Conservation (phyloP, 1,140 invertebrate species). For the Papilio dardanus region DNA sequence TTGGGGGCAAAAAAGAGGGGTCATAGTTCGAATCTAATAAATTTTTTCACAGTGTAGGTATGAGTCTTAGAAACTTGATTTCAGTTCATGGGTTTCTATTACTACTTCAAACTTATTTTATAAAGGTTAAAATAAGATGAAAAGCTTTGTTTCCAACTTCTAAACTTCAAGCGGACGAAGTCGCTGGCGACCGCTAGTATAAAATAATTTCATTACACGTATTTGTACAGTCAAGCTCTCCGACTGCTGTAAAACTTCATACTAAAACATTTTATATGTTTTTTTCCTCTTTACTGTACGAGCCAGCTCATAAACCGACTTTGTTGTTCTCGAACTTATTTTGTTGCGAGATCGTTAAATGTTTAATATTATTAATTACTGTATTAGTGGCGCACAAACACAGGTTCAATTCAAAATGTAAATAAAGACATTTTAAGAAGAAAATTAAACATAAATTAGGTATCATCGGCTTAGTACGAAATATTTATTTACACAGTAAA, state of each 20-base stretch:
- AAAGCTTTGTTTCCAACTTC: too few relatives aligned
- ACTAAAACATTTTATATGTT: not conserved
- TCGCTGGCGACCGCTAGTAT: too few relatives aligned
- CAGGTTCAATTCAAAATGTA: too few relatives aligned
- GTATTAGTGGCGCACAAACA: too few relatives aligned
- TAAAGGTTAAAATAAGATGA: too few relatives aligned
- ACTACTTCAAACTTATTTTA: too few relatives aligned
- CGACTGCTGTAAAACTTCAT: not conserved
- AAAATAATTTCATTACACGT: not conserved
- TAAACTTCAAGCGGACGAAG: too few relatives aligned
- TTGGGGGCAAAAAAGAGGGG: too few relatives aligned
- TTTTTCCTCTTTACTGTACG: not conserved
- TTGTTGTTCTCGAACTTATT: not conserved
- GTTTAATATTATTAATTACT: not conserved
- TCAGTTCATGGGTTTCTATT: too few relatives aligned
- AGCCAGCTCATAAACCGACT: not conserved
- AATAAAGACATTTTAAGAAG: not conserved
- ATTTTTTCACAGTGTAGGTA: too few relatives aligned
- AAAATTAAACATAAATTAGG: not conserved
- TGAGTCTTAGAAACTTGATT: too few relatives aligned
- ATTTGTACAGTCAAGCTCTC: not conserved
- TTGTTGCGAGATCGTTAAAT: not conserved
- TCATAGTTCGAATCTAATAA: too few relatives aligned
- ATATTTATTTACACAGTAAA: not conserved
- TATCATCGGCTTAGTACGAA: not conserved